Percentiles rank a stretch among this genome's conserved stretches.
These are phyloP conservation scores for Hermodice carunculata DNA, from an alignment of 2,888 invertebrate species.

Conservation along the genomic window DNA sequence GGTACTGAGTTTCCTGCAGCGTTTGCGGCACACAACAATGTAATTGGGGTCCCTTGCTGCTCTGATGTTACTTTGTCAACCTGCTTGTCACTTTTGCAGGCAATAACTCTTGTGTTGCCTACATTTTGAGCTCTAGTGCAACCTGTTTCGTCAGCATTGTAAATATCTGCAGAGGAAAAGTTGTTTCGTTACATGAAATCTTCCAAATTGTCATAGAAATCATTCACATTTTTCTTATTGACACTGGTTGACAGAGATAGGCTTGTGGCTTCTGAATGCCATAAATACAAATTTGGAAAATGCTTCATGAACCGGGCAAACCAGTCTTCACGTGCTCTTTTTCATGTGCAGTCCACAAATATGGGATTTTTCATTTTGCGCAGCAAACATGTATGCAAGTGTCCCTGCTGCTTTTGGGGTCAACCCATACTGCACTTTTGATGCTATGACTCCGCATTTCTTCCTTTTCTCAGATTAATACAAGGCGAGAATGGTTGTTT, in stretches of 20 bases:
- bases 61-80: background rate
- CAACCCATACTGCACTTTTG: too few species aligned
- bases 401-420: too few species aligned
- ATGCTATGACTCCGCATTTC: too few species aligned
- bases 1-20: constrained; percentile 1
- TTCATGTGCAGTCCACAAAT: too few species aligned
- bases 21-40: background rate
- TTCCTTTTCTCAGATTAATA: too few species aligned
- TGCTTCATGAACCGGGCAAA: too few species aligned
- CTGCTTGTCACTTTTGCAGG: background rate
- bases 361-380: too few species aligned
- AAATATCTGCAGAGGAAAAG: background rate
- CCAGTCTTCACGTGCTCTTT: too few species aligned
- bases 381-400: too few species aligned
- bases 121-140: background rate
- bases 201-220: background rate
- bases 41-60: background rate
- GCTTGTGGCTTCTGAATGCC: background rate
- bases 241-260: background rate
- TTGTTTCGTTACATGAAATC: background rate
- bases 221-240: background rate
- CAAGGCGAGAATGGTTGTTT: too few species aligned
- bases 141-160: background rate
- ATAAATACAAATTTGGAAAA: background rate
- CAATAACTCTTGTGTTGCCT: background rate